phyloP scores from a whole-genome alignment of 2,113 vertebrate species.

The Melanotaenia duboulayi region DNA sequence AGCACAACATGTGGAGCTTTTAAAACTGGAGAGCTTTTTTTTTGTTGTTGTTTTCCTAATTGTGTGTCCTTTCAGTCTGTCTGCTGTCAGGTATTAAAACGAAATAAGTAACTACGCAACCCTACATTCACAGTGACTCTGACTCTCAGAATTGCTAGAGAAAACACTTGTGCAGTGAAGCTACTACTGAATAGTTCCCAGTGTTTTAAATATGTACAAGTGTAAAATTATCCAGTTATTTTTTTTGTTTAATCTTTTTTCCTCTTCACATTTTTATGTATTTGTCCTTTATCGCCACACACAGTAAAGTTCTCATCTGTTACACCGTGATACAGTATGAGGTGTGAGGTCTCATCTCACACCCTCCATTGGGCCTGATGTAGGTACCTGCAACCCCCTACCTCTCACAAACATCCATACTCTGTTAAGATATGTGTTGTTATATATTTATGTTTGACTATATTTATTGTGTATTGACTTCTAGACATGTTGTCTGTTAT shows the following conservation, averaged over 20 bases:
- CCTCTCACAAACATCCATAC: conserved; percentile 80
- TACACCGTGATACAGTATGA: conserved; percentile 46
- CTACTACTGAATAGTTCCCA: conserved; percentile 21
- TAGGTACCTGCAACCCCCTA: conserved; percentile 74
- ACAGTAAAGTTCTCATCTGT: conserved; percentile 59
- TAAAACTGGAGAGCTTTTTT: conserved; percentile 12
- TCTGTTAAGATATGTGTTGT: conserved; percentile 69
- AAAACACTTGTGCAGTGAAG: conserved; percentile 16
- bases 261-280: not conserved
- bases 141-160: conserved; percentile 4
- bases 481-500: conserved; percentile 69
- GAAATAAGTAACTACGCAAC: conserved; percentile 34
- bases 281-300: conserved; percentile 9
- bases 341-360: conserved; percentile 45
- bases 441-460: conserved; percentile 78
- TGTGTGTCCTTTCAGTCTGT: conserved; percentile 32
- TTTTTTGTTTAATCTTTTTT: not conserved
- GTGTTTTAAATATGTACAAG: conserved; percentile 4
- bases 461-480: conserved; percentile 81
- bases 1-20: conserved; percentile 34
- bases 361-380: conserved; percentile 45
- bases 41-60: conserved; percentile 12
- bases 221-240: not conserved
- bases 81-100: conserved; percentile 26
- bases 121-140: conserved; percentile 10